Evolutionary conservation across 2,797 vertebrate genomes (phyloP).

Genomic region (Phylloscopus collybita): DNA sequence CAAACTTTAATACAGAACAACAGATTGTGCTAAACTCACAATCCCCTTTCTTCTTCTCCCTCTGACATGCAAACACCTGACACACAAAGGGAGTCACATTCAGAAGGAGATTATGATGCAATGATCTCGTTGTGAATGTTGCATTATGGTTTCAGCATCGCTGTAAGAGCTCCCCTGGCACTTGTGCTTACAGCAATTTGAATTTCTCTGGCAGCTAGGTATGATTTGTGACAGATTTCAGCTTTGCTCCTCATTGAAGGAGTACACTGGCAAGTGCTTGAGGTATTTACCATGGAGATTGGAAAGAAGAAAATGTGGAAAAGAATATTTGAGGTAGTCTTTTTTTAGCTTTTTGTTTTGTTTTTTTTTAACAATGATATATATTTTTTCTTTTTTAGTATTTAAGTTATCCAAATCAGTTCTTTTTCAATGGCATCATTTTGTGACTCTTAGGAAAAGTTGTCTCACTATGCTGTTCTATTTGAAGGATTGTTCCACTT

Average conservation of each 20-base stretch:
- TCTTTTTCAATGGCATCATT: not conserved
- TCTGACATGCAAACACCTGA: conserved; percentile 63
- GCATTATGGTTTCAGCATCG: conserved; percentile 72
- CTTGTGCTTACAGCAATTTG: conserved; percentile 77
- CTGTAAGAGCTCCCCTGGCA: conserved; percentile 74
- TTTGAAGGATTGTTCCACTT: not conserved
- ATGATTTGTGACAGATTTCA: conserved; percentile 79
- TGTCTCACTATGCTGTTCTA: not conserved
- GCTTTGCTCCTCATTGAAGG: conserved; percentile 67
- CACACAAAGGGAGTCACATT: conserved; percentile 70
- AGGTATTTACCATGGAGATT: conserved; percentile 65
- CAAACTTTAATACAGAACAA: conserved; percentile 35
- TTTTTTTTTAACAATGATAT: not conserved
- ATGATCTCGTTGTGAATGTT: conserved; percentile 74
- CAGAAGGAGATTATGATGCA: conserved; percentile 76
- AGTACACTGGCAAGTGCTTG: conserved; percentile 63
- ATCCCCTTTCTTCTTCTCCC: conserved; percentile 15
- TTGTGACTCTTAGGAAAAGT: not conserved
- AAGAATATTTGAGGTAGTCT: conserved; percentile 3
- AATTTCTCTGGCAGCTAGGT: conserved; percentile 75
- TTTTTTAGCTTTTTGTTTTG: not conserved
- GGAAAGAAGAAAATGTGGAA: conserved; percentile 11
- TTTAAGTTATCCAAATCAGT: not conserved
- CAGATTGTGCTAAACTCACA: conserved; percentile 49
- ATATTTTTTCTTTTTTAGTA: not conserved